These are phyloP conservation scores for Gymnocheta viridis DNA, from an alignment of 2,888 invertebrate genomes.

Conservation along the genomic window DNA sequence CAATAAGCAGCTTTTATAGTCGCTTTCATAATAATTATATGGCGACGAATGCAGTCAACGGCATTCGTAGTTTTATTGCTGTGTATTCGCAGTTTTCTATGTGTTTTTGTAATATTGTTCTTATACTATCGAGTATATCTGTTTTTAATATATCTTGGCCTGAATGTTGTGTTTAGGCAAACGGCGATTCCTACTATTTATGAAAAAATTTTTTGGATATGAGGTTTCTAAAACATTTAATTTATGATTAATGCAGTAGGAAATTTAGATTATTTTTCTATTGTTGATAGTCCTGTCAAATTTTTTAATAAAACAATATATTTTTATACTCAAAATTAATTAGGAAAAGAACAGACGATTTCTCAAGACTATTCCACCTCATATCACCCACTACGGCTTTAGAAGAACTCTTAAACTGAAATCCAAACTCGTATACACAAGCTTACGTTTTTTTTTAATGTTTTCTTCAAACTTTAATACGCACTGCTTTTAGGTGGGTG, in stretches of 20 bases:
- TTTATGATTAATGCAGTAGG: background rate
- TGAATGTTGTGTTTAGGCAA: too few relatives aligned
- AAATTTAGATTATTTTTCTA: background rate
- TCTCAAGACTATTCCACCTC: background rate
- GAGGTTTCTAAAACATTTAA: too few relatives aligned
- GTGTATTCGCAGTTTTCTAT: too few relatives aligned
- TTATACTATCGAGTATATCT: too few relatives aligned
- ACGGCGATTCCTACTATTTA: too few relatives aligned
- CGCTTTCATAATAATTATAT: too few relatives aligned
- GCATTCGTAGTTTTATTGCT: too few relatives aligned
- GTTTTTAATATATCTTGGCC: too few relatives aligned
- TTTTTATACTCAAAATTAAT: background rate
- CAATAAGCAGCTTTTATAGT: too few relatives aligned
- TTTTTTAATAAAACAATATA: background rate
- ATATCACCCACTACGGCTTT: background rate
- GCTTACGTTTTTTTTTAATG: background rate
- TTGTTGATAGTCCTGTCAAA: background rate
- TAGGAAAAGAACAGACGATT: background rate
- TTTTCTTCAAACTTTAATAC: background rate
- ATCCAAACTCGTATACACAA: background rate
- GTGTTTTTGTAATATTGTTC: too few relatives aligned
- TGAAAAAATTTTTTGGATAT: too few relatives aligned
- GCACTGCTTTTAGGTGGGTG: conserved; percentile 8
- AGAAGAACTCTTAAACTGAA: background rate
- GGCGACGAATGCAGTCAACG: too few relatives aligned